Evolutionary conservation across 2,888 invertebrate genomes (phyloP).

Genomic region (Crematogaster levior): DNA sequence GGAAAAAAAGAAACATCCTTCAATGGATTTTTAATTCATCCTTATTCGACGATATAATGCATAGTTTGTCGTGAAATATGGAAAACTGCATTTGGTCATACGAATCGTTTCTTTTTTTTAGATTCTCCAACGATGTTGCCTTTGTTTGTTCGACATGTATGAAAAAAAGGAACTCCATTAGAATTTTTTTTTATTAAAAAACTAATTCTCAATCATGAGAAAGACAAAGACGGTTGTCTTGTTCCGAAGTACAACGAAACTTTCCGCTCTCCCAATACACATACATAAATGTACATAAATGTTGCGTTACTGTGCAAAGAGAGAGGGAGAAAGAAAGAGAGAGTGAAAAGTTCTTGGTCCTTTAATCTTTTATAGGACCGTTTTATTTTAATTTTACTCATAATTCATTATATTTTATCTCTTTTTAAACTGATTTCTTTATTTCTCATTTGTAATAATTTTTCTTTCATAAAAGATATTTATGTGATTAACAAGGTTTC

Average conservation of each 20-base stretch:
- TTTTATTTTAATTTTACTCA: constrained; percentile 36
- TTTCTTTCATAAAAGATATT: constrained; percentile 9
- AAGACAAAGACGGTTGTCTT: constrained; percentile 4
- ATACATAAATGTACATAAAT: constrained; percentile 62
- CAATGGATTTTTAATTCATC: not conserved
- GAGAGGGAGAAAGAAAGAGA: not conserved
- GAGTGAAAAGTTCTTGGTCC: constrained; percentile 23
- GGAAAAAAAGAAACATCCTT: not conserved
- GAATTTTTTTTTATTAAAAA: not conserved
- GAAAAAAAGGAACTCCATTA: not conserved
- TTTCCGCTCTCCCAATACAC: constrained; percentile 52
- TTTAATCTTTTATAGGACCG: constrained; percentile 17
- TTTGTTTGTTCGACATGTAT: not conserved
- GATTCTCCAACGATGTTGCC: constrained; percentile 1
- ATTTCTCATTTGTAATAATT: constrained; percentile 6
- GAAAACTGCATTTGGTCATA: constrained; percentile 14
- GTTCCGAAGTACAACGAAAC: constrained; percentile 48
- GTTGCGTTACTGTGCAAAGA: constrained; percentile 2
- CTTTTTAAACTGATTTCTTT: constrained; percentile 15
- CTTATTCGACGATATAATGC: not conserved
- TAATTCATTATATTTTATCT: constrained; percentile 31
- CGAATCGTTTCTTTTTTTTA: not conserved
- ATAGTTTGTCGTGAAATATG: constrained; percentile 1
- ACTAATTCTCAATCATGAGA: not conserved
- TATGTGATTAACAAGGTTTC: constrained; percentile 20